Conservation (phyloP, 2,888 invertebrate genomes). For the Agrilus biguttatus region DNA sequence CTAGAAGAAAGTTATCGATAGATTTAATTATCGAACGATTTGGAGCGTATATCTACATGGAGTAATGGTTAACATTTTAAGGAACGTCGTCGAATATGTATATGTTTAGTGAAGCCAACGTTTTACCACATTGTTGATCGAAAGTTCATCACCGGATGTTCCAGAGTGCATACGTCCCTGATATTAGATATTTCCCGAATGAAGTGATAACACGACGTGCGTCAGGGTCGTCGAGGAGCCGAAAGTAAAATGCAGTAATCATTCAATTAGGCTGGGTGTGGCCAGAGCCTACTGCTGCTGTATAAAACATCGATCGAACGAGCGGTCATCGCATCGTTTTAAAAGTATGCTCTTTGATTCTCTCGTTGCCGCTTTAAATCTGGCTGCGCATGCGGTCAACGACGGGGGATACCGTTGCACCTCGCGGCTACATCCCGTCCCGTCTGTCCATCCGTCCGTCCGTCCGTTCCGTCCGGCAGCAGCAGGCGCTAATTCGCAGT, state of each 20-base stretch:
- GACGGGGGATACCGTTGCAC: neutral
- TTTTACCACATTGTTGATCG: too few relatives aligned
- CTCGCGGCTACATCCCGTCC: neutral
- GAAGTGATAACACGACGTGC: neutral
- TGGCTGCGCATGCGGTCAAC: slow-evolving; percentile 23
- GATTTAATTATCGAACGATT: too few relatives aligned
- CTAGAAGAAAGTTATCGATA: too few relatives aligned
- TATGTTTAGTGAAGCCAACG: too few relatives aligned
- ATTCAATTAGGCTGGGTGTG: slow-evolving; percentile 35
- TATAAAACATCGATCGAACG: slow-evolving; percentile 36
- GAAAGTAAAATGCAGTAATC: slow-evolving; percentile 30
- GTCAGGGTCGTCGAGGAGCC: slow-evolving; percentile 7
- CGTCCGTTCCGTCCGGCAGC: slow-evolving; percentile 15
- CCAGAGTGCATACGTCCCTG: too few relatives aligned
- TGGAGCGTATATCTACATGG: too few relatives aligned
- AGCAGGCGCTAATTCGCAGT: slow-evolving; percentile 20
- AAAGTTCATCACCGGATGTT: too few relatives aligned
- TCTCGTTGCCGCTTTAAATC: slow-evolving; percentile 32
- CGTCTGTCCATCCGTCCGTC: slow-evolving; percentile 10
- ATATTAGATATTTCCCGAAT: too few relatives aligned
- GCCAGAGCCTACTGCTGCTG: slow-evolving; percentile 26
- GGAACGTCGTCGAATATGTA: too few relatives aligned
- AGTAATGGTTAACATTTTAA: too few relatives aligned
- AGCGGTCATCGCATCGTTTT: slow-evolving; percentile 36
- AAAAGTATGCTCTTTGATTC: slow-evolving; percentile 36